Conservation (phyloP, 64 coral and sea anemone genomes). For the Stylophora pistillata region DNA sequence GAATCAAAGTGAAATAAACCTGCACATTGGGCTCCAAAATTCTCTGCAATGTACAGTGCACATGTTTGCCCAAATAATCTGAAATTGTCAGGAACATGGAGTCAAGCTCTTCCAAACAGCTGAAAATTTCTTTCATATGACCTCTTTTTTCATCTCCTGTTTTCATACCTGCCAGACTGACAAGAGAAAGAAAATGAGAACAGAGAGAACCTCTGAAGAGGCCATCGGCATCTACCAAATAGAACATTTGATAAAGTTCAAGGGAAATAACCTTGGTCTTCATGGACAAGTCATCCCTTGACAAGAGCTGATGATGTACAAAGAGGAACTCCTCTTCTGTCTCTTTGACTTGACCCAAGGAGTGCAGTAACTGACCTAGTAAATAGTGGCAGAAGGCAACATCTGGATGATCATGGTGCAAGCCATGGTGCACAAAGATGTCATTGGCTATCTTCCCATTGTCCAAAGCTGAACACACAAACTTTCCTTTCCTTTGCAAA, state of each 20-base stretch:
- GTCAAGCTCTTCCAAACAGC: neutral
- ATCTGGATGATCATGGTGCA: neutral
- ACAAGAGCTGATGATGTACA: neutral
- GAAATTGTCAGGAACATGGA: neutral
- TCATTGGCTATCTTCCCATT: neutral
- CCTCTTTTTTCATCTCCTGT: neutral
- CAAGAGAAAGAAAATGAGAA: neutral
- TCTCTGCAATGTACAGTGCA: neutral
- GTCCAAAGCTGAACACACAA: neutral
- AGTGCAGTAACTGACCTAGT: neutral
- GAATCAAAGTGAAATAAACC: neutral
- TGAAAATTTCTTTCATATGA: neutral
- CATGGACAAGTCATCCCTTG: neutral
- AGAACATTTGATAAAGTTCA: neutral
- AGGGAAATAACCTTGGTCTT: neutral
- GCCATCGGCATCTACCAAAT: neutral
- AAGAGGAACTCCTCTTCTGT: conserved; percentile 5
- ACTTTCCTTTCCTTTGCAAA: neutral
- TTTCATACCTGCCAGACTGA: neutral
- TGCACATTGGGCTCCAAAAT: neutral
- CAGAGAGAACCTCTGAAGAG: neutral
- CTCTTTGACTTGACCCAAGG: neutral
- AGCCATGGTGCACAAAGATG: neutral
- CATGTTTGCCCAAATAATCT: neutral
- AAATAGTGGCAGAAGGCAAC: neutral